Evolutionary conservation across 2,113 vertebrate genomes (phyloP).

Genomic region (Thymallus thymallus): DNA sequence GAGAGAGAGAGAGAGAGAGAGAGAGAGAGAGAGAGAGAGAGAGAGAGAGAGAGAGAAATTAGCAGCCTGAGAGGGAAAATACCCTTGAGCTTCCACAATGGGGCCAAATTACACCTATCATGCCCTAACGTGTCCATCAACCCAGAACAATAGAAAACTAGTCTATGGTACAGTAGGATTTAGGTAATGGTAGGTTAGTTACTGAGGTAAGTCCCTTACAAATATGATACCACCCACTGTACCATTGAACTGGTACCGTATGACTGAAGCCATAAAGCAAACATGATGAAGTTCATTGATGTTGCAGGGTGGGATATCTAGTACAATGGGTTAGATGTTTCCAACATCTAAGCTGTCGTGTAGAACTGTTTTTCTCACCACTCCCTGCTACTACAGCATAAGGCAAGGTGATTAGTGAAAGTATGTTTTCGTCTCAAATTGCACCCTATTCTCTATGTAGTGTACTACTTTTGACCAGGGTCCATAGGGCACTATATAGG

Average conservation of each 20-base stretch:
- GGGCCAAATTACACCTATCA: conserved; percentile 48
- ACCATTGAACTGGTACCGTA: not conserved
- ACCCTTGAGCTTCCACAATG: conserved; percentile 39
- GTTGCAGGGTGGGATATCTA: not conserved
- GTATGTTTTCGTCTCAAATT: too few species aligned
- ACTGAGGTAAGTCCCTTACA: conserved; percentile 1
- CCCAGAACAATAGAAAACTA: conserved; percentile 28
- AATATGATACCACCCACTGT: conserved; percentile 3
- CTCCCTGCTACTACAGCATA: not conserved
- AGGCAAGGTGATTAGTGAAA: conserved; percentile 24
- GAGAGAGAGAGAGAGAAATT: not conserved
- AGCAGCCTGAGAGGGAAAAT: too few species aligned
- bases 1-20: too few species aligned
- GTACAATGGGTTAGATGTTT: not conserved
- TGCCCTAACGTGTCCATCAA: conserved; percentile 41
- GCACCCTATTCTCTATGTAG: too few species aligned
- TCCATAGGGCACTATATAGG: too few species aligned
- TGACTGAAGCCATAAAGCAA: not conserved
- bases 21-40: too few species aligned
- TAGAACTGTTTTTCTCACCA: too few species aligned
- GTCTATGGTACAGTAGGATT: conserved; percentile 3
- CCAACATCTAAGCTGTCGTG: too few species aligned
- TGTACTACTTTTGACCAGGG: too few species aligned
- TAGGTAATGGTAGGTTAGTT: not conserved
- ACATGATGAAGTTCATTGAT: not conserved